These are phyloP conservation scores for Torymus auratus DNA, from an alignment of 2,888 invertebrate species.

Conservation along the genomic window DNA sequence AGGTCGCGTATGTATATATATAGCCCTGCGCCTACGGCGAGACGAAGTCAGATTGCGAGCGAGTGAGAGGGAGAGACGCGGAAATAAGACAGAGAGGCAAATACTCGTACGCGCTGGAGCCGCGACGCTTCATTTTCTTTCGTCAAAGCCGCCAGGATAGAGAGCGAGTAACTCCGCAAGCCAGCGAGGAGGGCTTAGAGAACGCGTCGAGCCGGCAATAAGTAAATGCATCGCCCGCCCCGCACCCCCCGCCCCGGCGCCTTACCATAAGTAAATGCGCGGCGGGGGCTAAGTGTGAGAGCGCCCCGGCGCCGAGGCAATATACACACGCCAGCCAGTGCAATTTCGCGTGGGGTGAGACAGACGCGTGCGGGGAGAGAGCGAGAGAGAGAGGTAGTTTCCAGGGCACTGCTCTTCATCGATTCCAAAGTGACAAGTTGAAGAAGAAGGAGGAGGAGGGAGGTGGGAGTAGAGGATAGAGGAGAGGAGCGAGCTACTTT, in stretches of 20 bases:
- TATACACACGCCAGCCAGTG: conserved; percentile 4
- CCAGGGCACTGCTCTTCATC: conserved; percentile 38
- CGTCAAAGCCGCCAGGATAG: conserved; percentile 20
- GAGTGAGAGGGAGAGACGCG: not conserved
- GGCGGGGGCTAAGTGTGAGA: not conserved
- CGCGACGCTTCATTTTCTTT: conserved; percentile 28
- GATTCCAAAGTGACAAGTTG: conserved; percentile 55
- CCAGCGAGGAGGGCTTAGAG: too few species aligned
- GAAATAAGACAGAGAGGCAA: conserved; percentile 3
- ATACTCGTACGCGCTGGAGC: not conserved
- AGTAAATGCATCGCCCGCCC: conserved; percentile 16
- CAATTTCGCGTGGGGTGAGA: conserved; percentile 40
- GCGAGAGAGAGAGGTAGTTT: not conserved
- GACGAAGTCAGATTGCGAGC: not conserved
- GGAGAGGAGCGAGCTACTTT: conserved; percentile 20
- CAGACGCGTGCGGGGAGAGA: not conserved
- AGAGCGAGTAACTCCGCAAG: too few species aligned
- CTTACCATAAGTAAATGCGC: conserved; percentile 42
- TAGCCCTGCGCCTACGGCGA: too few species aligned
- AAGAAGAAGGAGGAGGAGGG: not conserved
- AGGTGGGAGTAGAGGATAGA: conserved; percentile 28
- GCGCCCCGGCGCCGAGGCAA: not conserved
- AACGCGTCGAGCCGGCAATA: conserved; percentile 28
- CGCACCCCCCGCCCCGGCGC: too few species aligned
- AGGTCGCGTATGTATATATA: too few species aligned